Evolutionary conservation across 2,113 vertebrate genomes (phyloP), one percentile per base, ranked within the genome.

Genomic region (Coptodon rendalli): DNA sequence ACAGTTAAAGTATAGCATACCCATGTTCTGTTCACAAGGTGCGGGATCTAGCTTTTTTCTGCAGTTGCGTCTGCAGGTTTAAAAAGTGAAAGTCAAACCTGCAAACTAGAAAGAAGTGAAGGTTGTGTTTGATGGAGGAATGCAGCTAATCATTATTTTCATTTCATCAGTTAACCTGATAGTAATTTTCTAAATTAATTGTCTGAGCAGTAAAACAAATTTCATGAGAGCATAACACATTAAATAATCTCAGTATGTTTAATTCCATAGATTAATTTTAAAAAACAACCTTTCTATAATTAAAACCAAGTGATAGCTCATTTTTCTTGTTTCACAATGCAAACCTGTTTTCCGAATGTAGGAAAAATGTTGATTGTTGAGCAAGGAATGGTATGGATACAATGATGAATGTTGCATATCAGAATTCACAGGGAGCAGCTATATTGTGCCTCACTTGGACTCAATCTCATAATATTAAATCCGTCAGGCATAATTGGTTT

Each of bases 401-500:
- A 27, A 29, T 89, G 92, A 93, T 68, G 85, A 93, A 95, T 92
- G 71, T 11, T 31, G 24, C 54, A 8, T 88, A 89, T 92, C 93
- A 87, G 85, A 84, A 91, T 83, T 85, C 88, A 87, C 83, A 76
- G 80, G 78, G 92, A 85, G 79, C 54, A 48, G 86, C 86, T 82
- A 84, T 82, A 90, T 80, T 81, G 89, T 66, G 85, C 71, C 85
- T 91, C 73, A 61, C 79, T 86, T 83, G 57, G 53, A 71, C 85
- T 94, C 92, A 66, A 79, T 93, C 90, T 81, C 54, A 66, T 92
- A 73, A 95, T 94, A 94, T 92, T 89, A 93, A 95, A 94, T 94
- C 91, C 95, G 92, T 96, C 95, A 94, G 88, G 92, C 89, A 66
- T 94, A 95, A 96, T 96, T 95, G 91, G 94, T 95, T 96, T 95